Base-by-base conservation (phyloP, 2,113 vertebrate species). In the Saguinus imperator region DNA sequence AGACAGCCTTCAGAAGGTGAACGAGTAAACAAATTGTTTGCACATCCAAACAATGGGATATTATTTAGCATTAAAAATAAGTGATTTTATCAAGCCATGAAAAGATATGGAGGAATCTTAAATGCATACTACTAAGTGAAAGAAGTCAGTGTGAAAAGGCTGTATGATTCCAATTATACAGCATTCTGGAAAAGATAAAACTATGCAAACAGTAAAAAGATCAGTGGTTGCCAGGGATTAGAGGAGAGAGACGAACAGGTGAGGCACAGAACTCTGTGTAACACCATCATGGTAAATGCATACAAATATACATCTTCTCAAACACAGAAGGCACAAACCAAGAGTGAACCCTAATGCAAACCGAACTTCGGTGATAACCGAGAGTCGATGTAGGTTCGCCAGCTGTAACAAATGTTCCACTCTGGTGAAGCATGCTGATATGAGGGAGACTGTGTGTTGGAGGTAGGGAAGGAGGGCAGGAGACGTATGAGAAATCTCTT, bases 361-460 rank as follows among this genome's bases (percentile, higher is more conserved):
- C 5, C 14, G 35, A 18, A 37, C 35, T 61, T 7, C 5, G 9
- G 27, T 72, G 35, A 61, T 2, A 32, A 66, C 21, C 6, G 45
- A 8, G 21, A 12, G 43, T 16, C 21, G 16, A 43, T 5, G 2
- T 3, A 27, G 17, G 35, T 52, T 79, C 21, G 37, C 12, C 32
- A 43, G 5, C n/a, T 3, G 17, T 45, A 64, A 64, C 52, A 45
- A 70, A 80, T 9, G 27, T 20, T 32, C 35, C 35, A 1, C 14
- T 25, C 2, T 5, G 14, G 1, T 35, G 23, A 6, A 1, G 10
- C 66, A 8, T 7, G 20, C 8, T 16, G 58, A 25, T 7, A 2
- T 32, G 25, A 57, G 16, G 21, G 21, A 61, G 5, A 17, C 20
- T 18, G 17, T 5, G 4, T 40, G 13, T 7, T n/a, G 32, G 32